phyloP scores from a whole-genome alignment of 2,797 vertebrate genomes.

The Fratercula arctica region DNA sequence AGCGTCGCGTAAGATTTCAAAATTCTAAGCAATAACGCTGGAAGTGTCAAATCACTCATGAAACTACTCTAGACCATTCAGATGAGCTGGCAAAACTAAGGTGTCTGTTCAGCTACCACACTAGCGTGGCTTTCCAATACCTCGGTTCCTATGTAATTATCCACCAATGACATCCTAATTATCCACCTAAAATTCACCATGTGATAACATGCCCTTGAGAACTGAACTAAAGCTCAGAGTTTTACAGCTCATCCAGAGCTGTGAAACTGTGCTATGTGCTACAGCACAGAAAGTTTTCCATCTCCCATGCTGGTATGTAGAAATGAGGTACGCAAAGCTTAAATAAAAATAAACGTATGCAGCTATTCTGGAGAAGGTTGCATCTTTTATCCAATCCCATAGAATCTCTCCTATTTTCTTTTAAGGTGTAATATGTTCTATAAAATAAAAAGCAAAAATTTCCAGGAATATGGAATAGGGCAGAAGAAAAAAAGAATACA shows the following conservation, averaged over 20 bases:
- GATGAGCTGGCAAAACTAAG: background rate
- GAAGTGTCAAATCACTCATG: background rate
- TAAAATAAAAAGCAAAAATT: background rate
- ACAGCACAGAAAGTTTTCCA: background rate
- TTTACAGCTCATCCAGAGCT: background rate
- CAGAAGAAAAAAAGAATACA: background rate
- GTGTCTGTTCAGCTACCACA: background rate
- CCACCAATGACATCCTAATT: background rate
- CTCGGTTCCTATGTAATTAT: background rate
- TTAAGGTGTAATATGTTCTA: background rate
- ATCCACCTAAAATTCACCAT: background rate
- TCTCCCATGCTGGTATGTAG: background rate
- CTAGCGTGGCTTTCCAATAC: background rate
- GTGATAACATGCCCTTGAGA: background rate
- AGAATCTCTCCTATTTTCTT: background rate
- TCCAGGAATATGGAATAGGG: background rate
- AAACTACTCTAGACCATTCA: background rate
- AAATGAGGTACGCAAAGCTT: background rate
- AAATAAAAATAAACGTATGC: background rate
- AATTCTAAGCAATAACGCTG: background rate
- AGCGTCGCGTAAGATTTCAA: accelerated
- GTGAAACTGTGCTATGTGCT: background rate
- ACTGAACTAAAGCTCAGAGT: background rate
- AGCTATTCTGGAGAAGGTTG: background rate
- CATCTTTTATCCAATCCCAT: background rate